These are phyloP conservation scores for Sceliomorpha sp. DNA, from an alignment of 2,888 invertebrate genomes.

Conservation along the genomic window DNA sequence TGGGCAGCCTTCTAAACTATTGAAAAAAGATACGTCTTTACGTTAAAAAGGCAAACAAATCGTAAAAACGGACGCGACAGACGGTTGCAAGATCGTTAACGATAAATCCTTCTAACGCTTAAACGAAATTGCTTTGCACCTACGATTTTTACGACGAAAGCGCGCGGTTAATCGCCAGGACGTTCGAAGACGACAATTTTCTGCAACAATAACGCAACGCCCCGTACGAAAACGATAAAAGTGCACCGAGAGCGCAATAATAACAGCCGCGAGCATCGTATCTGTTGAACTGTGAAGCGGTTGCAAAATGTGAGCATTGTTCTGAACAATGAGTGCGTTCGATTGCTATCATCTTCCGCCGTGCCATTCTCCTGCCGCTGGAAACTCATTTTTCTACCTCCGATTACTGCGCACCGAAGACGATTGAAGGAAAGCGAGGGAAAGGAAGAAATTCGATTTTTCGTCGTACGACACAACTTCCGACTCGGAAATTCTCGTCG, in stretches of 20 bases:
- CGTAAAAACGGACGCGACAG: too few species aligned
- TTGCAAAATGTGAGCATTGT: conserved; percentile 45
- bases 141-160: too few species aligned
- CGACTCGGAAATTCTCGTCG: too few species aligned
- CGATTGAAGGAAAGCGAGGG: not conserved
- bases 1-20: too few species aligned
- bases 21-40: too few species aligned
- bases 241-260: conserved; percentile 21
- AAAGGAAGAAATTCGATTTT: conserved; percentile 1
- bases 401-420: conserved; percentile 14
- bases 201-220: not conserved
- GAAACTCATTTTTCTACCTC: conserved; percentile 25
- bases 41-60: too few species aligned
- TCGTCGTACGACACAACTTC: too few species aligned
- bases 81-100: too few species aligned
- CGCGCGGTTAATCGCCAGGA: too few species aligned
- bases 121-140: not conserved
- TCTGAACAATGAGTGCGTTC: conserved; percentile 45
- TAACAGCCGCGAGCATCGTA: conserved; percentile 34
- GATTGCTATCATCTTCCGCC: conserved; percentile 36
- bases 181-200: too few species aligned
- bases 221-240: not conserved
- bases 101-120: too few species aligned
- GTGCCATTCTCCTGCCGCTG: conserved; percentile 22
- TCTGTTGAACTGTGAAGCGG: conserved; percentile 42